phyloP scores from a whole-genome alignment of 2,888 invertebrate species.

The Ecdyonurus torrentis region DNA sequence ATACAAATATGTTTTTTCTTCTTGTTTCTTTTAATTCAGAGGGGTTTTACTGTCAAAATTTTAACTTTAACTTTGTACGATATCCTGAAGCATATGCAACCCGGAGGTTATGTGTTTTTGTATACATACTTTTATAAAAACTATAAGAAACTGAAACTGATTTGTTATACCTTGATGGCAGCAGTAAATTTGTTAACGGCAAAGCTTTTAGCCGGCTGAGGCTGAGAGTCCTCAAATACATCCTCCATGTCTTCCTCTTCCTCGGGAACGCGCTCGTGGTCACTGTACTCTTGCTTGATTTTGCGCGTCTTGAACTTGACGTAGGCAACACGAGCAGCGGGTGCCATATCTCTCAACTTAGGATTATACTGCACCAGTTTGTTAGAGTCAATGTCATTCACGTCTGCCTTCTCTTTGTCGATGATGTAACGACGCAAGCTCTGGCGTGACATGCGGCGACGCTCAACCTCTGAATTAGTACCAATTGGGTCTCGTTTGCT shows the following conservation, averaged over 20 bases:
- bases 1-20: too few relatives aligned
- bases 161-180: not conserved
- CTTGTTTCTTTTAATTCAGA: too few relatives aligned
- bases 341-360: slow-evolving; percentile 52
- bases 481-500: slow-evolving; percentile 59
- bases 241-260: slow-evolving; percentile 3
- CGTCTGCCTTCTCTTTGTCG: slow-evolving; percentile 42
- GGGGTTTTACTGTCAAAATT: too few relatives aligned
- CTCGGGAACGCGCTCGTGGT: slow-evolving; percentile 21
- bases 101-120: too few relatives aligned
- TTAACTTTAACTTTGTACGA: too few relatives aligned
- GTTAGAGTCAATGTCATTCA: slow-evolving; percentile 51
- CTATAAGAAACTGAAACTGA: too few relatives aligned
- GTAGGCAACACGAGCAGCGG: slow-evolving; percentile 65
- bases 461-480: slow-evolving; percentile 46
- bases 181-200: not conserved
- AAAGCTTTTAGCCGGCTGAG: too few relatives aligned
- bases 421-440: slow-evolving; percentile 54
- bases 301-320: slow-evolving; percentile 73
- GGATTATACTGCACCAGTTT: slow-evolving; percentile 68
- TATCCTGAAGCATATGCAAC: too few relatives aligned
- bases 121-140: too few relatives aligned
- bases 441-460: slow-evolving; percentile 42
- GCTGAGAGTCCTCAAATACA: slow-evolving; percentile 14
- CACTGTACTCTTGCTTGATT: slow-evolving; percentile 39